Base-by-base conservation (phyloP, 2,113 vertebrate genomes). In the Ardeotis arabs region DNA sequence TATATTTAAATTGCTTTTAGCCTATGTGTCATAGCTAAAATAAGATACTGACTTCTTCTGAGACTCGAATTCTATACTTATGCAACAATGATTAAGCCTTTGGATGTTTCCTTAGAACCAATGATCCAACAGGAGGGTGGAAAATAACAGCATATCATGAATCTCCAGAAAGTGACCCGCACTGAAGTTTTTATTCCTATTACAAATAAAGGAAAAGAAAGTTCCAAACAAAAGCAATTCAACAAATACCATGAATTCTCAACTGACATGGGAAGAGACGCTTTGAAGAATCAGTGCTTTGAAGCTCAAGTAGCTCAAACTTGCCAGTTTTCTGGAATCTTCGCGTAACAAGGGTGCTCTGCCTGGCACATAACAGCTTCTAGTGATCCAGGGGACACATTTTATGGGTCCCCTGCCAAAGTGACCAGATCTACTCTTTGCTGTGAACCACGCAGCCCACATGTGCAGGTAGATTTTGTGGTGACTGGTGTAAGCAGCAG, bases 1-100 rank as follows among this genome's bases (percentile, higher is more conserved):
- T 97, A 15, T 97, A 96, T 90, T 95, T 97, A 92, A 95, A 80
- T 89, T 88, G 45, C 59, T 95, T 96, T 96, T 91, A 96, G 96
- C 78, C 64, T 88, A 87, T 87, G 89, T 93, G 75, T 96, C 93
- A 94, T 92, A 88, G 95, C 73, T 97, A 96, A 97, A 98, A 88
- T 95, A 97, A 96, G 95, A 78, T 59, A 63, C 59, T 91, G 88
- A 88, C 88, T 84, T 95, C 93, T 96, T 96, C 87, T 4, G 76
- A 89, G 88, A 66, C 24, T 91, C 89, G 96, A 82, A 84, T 89
- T 95, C 78, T 95, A 52, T 93, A 93, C 90, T 97, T 96, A 94
- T 70, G 88, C 69, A 83, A 93, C 96, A 97, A 93, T 93, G 89
- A 94, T 94, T 95, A 92, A 97, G 93, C 62, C 85, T 95, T 84